Evolutionary conservation across 2,113 vertebrate species (phyloP).

Genomic region (Buteo buteo): DNA sequence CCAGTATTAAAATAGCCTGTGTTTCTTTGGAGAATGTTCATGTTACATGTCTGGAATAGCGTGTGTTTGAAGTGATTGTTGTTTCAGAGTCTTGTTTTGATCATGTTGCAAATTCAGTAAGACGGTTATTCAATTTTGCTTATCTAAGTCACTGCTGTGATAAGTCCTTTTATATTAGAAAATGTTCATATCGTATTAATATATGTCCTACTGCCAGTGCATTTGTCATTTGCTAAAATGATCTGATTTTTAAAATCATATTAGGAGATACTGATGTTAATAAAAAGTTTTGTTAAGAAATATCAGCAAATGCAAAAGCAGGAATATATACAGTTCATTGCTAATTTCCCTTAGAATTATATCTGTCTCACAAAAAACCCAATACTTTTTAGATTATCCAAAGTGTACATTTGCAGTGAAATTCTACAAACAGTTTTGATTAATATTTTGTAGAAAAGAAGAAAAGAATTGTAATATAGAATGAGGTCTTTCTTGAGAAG

Average conservation of each 20-base stretch:
- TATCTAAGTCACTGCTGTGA: constrained; percentile 60
- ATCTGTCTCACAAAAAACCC: constrained; percentile 11
- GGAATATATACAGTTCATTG: constrained; percentile 21
- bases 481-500: constrained; percentile 45
- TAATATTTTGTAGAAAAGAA: constrained; percentile 55
- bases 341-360: constrained; percentile 37
- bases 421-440: constrained; percentile 56
- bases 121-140: constrained; percentile 48
- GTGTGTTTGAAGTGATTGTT: constrained; percentile 21
- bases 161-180: constrained; percentile 51
- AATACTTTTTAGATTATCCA: constrained; percentile 56
- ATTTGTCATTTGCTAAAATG: constrained; percentile 38
- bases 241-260: constrained; percentile 51
- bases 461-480: constrained; percentile 40
- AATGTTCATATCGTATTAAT: constrained; percentile 52
- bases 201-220: constrained; percentile 41
- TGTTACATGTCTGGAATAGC: background rate
- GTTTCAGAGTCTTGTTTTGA: constrained; percentile 50
- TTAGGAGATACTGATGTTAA: constrained; percentile 16
- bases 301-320: constrained; percentile 15
- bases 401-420: constrained; percentile 45
- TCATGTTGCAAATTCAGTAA: constrained; percentile 11
- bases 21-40: background rate
- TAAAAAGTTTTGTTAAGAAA: constrained; percentile 50
- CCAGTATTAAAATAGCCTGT: background rate